These are phyloP conservation scores for Caloenas nicobarica DNA, from an alignment of 2,113 vertebrate species.

Conservation along the genomic window DNA sequence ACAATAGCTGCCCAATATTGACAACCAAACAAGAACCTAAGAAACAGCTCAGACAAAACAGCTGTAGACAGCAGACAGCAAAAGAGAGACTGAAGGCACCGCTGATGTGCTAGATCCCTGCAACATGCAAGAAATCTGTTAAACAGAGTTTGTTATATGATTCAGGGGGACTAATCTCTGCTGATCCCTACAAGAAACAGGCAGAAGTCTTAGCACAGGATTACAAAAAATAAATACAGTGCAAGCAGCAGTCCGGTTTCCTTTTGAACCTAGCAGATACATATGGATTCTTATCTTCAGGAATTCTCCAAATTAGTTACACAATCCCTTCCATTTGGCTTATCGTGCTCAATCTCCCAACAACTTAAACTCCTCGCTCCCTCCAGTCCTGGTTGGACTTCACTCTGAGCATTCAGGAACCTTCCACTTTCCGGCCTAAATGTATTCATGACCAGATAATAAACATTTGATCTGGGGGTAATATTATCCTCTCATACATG, in stretches of 20 bases:
- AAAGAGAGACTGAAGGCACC: neutral
- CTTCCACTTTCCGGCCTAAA: neutral
- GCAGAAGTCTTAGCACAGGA: constrained; percentile 12
- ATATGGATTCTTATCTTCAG: constrained; percentile 35
- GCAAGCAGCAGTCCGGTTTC: neutral
- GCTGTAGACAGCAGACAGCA: neutral
- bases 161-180: constrained; percentile 5
- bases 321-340: neutral
- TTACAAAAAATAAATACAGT: constrained; percentile 45
- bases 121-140: neutral
- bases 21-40: neutral
- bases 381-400: neutral
- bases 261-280: constrained; percentile 51
- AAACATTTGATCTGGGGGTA: neutral
- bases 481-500: neutral
- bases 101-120: neutral
- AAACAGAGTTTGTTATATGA: neutral
- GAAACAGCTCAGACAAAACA: neutral
- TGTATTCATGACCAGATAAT: neutral
- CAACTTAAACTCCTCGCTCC: neutral
- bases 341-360: neutral
- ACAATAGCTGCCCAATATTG: neutral
- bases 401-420: neutral
- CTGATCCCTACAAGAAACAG: constrained; percentile 22
- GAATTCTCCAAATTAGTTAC: constrained; percentile 47